phyloP scores from a whole-genome alignment of 2,888 invertebrate genomes.

The Dryobotodes eremita region DNA sequence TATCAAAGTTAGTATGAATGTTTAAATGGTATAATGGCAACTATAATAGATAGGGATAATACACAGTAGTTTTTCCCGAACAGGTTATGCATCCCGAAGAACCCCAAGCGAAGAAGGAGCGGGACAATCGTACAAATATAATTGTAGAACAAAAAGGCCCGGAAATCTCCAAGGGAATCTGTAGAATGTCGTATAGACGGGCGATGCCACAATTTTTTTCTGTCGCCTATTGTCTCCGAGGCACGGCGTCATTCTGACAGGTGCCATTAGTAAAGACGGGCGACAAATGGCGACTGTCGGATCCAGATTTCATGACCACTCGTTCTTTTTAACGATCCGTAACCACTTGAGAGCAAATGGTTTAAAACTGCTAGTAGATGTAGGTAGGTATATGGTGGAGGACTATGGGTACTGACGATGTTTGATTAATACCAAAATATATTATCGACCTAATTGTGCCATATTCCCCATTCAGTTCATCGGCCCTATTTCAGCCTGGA shows the following conservation, averaged over 20 bases:
- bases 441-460: conserved; percentile 13
- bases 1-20: conserved; percentile 4
- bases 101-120: background rate
- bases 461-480: conserved; percentile 7
- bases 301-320: conserved; percentile 69
- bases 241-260: conserved; percentile 75
- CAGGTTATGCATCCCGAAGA: conserved; percentile 15
- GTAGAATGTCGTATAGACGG: conserved; percentile 63
- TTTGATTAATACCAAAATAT: background rate
- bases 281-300: conserved; percentile 78
- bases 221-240: conserved; percentile 72
- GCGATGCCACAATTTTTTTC: conserved; percentile 69
- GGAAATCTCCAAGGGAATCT: conserved; percentile 71
- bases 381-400: conserved; percentile 12
- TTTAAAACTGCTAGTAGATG: conserved; percentile 20
- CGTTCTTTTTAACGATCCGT: conserved; percentile 54
- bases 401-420: background rate
- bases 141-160: conserved; percentile 61
- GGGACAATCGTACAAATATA: conserved; percentile 29
- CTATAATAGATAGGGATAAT: background rate
- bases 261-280: conserved; percentile 78
- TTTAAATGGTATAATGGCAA: conserved; percentile 12
- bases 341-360: conserved; percentile 22
- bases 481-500: conserved; percentile 4
- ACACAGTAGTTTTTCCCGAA: conserved; percentile 6